Conservation (phyloP, 30 jellyfish, hydroid and myxozoan genomes). For the Hydractinia echinata region DNA sequence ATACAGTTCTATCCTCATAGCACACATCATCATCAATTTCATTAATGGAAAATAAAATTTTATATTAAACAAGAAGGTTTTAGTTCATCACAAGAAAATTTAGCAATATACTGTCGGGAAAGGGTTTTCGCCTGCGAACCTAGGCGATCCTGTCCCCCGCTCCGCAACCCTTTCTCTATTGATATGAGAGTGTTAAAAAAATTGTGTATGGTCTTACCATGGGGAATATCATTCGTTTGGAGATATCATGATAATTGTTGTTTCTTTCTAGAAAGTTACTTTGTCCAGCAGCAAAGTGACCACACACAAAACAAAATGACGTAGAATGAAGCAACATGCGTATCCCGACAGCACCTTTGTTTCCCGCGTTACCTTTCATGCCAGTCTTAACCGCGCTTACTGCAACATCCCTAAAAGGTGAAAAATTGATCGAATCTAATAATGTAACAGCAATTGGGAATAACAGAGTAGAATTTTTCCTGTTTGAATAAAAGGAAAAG, state of each 20-base stretch:
- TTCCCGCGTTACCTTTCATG: conserved; percentile 94
- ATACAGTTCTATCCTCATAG: no score
- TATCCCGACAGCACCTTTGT: conserved; percentile 98
- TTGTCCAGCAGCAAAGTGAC: conserved; percentile 99
- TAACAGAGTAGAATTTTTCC: neutral
- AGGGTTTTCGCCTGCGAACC: no score
- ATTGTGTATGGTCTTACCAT: conserved; percentile 51
- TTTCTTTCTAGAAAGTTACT: conserved; percentile 79
- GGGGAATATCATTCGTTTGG: conserved; percentile 76
- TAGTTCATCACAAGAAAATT: no score
- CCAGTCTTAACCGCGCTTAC: conserved; percentile 94
- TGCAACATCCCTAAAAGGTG: conserved; percentile 77
- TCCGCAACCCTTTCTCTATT: neutral
- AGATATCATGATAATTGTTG: conserved; percentile 71
- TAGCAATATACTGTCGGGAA: no score
- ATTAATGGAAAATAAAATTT: no score
- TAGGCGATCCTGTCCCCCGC: neutral
- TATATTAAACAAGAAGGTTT: no score
- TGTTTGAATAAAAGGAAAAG: neutral
- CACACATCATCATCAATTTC: no score
- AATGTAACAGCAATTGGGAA: neutral
- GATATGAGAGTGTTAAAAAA: neutral
- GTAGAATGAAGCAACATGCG: conserved; percentile 85
- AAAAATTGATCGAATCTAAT: no score
- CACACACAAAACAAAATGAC: conserved; percentile 91